Conservation (phyloP, 2,888 invertebrate genomes). For the Shargacucullia verbasci region DNA sequence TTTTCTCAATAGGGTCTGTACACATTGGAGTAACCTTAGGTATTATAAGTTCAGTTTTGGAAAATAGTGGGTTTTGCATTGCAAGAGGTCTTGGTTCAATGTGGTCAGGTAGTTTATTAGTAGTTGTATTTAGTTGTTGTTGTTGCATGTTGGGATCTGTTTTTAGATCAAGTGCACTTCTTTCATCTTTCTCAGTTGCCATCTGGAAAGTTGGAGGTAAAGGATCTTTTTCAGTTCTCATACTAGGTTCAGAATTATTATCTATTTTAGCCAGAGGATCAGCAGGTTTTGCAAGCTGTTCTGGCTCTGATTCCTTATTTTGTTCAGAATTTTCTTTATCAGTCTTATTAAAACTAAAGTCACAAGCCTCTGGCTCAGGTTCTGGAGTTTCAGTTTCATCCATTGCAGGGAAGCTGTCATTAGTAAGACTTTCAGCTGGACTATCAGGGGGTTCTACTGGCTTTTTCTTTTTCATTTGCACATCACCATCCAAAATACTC, state of each 20-base stretch:
- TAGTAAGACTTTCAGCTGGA: conserved; percentile 95
- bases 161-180: conserved; percentile 80
- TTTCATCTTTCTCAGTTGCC: conserved; percentile 78
- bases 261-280: conserved; percentile 79
- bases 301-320: conserved; percentile 77
- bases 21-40: conserved; percentile 89
- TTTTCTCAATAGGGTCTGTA: conserved; percentile 83
- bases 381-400: conserved; percentile 90
- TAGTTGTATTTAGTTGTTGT: too few relatives aligned
- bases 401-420: conserved; percentile 95
- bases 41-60: conserved; percentile 90
- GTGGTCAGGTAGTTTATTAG: conserved; percentile 71
- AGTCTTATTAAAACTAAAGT: conserved; percentile 84
- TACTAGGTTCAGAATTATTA: conserved; percentile 69
- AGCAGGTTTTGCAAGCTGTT: conserved; percentile 70
- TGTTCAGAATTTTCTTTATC: conserved; percentile 80
- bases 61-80: conserved; percentile 73
- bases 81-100: conserved; percentile 72
- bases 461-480: conserved; percentile 88
- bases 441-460: conserved; percentile 90
- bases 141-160: conserved; percentile 68
- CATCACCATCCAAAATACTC: conserved; percentile 89
- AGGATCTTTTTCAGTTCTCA: conserved; percentile 82
- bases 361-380: conserved; percentile 83
- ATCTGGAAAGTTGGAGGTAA: conserved; percentile 74